These are phyloP conservation scores for Drosophila koepferae DNA, from an alignment of 2,888 invertebrate genomes.

Conservation along the genomic window DNA sequence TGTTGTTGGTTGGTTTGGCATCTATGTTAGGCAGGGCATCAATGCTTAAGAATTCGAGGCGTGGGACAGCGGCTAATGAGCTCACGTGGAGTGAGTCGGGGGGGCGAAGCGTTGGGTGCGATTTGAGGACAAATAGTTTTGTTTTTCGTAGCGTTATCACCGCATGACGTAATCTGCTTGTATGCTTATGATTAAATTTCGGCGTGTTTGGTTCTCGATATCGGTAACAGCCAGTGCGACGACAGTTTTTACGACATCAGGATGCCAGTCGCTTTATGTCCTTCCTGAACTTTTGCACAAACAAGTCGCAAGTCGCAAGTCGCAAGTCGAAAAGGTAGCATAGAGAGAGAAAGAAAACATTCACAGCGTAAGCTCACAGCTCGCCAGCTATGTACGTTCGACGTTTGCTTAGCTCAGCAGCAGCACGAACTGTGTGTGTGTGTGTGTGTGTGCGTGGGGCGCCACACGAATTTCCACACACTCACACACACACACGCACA, in stretches of 20 bases:
- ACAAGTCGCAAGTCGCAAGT: conserved; percentile 70
- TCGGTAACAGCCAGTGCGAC: conserved; percentile 72
- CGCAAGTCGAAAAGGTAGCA: conserved; percentile 74
- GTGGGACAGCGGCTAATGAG: conserved; percentile 49
- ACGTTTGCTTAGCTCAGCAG: conserved; percentile 52
- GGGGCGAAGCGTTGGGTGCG: background rate
- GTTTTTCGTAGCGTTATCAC: conserved; percentile 63
- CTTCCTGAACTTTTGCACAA: conserved; percentile 77
- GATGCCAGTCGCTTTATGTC: conserved; percentile 78
- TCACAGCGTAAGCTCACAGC: conserved; percentile 25
- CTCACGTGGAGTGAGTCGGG: conserved; percentile 19
- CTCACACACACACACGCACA: conserved; percentile 9
- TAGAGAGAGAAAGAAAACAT: conserved; percentile 18
- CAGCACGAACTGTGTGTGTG: background rate
- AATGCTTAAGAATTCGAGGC: conserved; percentile 13
- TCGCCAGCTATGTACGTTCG: conserved; percentile 30
- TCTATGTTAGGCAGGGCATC: conserved; percentile 23
- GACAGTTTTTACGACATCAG: conserved; percentile 78
- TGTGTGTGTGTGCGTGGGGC: conserved; percentile 2
- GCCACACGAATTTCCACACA: too few species aligned
- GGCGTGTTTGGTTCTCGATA: conserved; percentile 44
- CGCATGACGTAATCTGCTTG: conserved; percentile 73
- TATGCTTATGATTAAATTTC: conserved; percentile 77
- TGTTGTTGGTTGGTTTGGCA: conserved; percentile 3
- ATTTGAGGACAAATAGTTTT: conserved; percentile 71